Conservation (phyloP, 1,140 invertebrate species). For the Ips typographus region DNA sequence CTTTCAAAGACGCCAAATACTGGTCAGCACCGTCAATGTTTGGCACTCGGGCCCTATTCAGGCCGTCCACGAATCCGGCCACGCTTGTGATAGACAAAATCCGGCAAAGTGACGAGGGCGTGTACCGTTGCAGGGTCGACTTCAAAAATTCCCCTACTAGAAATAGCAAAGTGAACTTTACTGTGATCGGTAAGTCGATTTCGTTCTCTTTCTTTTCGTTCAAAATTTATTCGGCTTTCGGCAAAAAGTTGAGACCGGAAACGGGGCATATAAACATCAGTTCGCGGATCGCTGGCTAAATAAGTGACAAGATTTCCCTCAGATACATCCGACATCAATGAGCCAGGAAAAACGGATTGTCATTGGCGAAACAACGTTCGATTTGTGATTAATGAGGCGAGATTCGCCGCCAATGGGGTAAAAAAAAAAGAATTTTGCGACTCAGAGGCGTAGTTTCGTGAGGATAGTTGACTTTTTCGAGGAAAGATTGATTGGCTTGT, state of each 20-base stretch:
- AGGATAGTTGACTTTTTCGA: slow-evolving; percentile 1
- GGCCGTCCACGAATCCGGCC: slow-evolving; percentile 66
- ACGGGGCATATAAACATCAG: slow-evolving; percentile 17
- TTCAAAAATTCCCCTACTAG: slow-evolving; percentile 84
- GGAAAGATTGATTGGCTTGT: slow-evolving; percentile 13
- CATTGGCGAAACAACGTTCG: slow-evolving; percentile 39
- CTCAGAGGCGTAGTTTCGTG: slow-evolving; percentile 12
- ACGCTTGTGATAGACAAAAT: slow-evolving; percentile 74
- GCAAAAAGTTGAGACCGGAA: slow-evolving; percentile 12
- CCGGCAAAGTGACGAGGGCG: slow-evolving; percentile 71
- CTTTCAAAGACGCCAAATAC: slow-evolving; percentile 69
- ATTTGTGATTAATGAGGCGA: slow-evolving; percentile 31
- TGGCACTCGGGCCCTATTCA: slow-evolving; percentile 73
- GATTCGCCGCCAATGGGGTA: neutral
- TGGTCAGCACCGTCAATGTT: slow-evolving; percentile 81
- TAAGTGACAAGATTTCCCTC: slow-evolving; percentile 21
- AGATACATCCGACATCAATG: slow-evolving; percentile 39
- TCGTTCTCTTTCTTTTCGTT: neutral
- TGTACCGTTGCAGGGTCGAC: slow-evolving; percentile 85
- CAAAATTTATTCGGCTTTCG: neutral
- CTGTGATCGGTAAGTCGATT: slow-evolving; percentile 75
- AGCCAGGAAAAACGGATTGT: slow-evolving; percentile 43
- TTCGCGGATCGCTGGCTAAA: slow-evolving; percentile 16
- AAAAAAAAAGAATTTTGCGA: slow-evolving; percentile 11
- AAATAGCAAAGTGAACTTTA: slow-evolving; percentile 83